These are phyloP conservation scores for Aix galericulata DNA, from an alignment of 2,113 vertebrate species.

Conservation along the genomic window DNA sequence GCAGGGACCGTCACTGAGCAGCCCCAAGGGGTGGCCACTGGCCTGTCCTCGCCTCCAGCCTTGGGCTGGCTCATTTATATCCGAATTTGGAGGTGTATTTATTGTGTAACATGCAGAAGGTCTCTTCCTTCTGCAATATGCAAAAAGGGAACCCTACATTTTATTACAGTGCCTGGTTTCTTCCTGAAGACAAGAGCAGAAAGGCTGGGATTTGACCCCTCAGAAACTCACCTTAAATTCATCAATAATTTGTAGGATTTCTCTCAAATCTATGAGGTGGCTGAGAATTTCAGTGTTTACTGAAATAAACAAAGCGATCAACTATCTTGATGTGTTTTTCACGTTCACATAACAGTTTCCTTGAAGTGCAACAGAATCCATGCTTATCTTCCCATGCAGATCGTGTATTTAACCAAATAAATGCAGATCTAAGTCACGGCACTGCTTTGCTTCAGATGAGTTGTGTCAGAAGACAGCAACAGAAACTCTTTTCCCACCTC, in stretches of 20 bases:
- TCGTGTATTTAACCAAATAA: neutral
- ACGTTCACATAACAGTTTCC: neutral
- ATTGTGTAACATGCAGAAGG: neutral
- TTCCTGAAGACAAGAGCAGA: neutral
- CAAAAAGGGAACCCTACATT: neutral
- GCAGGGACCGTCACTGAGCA: too few species aligned
- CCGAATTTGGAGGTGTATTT: neutral
- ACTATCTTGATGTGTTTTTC: neutral
- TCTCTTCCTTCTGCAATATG: neutral
- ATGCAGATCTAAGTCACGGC: accelerated
- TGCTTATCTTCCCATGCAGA: neutral
- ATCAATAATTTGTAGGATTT: neutral
- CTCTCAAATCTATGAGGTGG: neutral
- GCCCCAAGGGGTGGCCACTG: too few species aligned
- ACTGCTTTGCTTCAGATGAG: neutral
- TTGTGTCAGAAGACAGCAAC: neutral
- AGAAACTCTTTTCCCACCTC: neutral
- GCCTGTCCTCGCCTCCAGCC: neutral
- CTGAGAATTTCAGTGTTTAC: neutral
- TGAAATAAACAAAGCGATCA: neutral
- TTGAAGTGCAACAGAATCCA: neutral
- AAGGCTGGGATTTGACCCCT: neutral
- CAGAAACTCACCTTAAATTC: neutral
- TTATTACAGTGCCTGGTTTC: neutral
- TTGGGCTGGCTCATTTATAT: neutral